These are phyloP conservation scores for Neoniphon sammara DNA, from an alignment of 2,797 vertebrate genomes.

Conservation along the genomic window DNA sequence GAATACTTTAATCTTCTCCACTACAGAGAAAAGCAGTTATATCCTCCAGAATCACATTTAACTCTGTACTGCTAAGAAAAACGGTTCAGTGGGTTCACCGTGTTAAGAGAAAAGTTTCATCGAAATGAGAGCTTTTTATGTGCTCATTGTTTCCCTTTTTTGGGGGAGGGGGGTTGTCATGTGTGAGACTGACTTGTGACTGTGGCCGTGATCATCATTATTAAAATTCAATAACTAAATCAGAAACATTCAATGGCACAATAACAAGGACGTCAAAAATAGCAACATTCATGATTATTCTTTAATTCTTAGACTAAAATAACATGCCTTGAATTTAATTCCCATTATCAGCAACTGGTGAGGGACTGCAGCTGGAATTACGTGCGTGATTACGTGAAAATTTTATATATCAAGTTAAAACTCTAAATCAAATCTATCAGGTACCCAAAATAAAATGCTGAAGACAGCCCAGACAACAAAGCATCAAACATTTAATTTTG, in stretches of 20 bases:
- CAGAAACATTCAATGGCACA: slow-evolving; percentile 22
- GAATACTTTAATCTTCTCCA: too few species aligned
- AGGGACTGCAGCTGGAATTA: neutral
- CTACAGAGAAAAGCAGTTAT: too few species aligned
- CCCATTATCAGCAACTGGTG: neutral
- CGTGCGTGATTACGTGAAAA: slow-evolving; percentile 14
- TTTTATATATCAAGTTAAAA: slow-evolving; percentile 13
- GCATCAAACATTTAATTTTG: neutral
- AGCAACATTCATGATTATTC: slow-evolving; percentile 14
- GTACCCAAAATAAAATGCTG: slow-evolving; percentile 4
- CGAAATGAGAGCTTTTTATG: slow-evolving; percentile 9
- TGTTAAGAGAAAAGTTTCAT: neutral
- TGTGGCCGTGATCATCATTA: slow-evolving; percentile 49
- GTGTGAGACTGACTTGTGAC: slow-evolving; percentile 59
- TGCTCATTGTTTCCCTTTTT: slow-evolving; percentile 46
- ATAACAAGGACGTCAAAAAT: slow-evolving; percentile 39
- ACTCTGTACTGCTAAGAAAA: too few species aligned
- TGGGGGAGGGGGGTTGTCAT: slow-evolving; percentile 15
- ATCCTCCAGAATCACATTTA: too few species aligned
- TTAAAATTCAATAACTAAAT: slow-evolving; percentile 56
- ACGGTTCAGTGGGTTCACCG: neutral
- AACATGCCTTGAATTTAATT: slow-evolving; percentile 12
- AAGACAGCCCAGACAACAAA: neutral
- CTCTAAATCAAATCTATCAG: slow-evolving; percentile 18
- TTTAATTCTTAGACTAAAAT: slow-evolving; percentile 38